Evolutionary conservation across 2,888 invertebrate species (phyloP).

Genomic region (Nycteola revayana): DNA sequence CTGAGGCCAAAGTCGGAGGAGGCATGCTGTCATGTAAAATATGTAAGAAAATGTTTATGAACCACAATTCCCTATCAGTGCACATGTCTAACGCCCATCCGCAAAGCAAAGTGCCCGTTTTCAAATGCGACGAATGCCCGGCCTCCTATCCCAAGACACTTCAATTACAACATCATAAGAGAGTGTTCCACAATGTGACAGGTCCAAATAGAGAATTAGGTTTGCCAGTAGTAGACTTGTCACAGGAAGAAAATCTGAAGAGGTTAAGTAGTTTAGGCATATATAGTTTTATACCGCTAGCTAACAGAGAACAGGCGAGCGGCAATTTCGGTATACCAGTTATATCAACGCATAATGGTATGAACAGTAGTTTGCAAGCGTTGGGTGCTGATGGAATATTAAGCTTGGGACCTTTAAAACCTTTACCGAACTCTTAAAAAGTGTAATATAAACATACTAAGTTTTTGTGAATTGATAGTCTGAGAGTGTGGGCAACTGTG

Average conservation of each 20-base stretch:
- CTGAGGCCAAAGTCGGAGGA: slow-evolving; percentile 66
- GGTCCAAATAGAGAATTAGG: slow-evolving; percentile 83
- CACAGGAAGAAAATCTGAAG: slow-evolving; percentile 84
- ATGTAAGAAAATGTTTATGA: slow-evolving; percentile 75
- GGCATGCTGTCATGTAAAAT: slow-evolving; percentile 66
- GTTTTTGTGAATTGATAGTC: slow-evolving; percentile 3
- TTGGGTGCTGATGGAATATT: slow-evolving; percentile 87
- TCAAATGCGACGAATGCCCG: slow-evolving; percentile 86
- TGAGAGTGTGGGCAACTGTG: slow-evolving; percentile 19
- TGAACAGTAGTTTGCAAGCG: slow-evolving; percentile 81
- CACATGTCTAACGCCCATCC: slow-evolving; percentile 70
- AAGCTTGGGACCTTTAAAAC: slow-evolving; percentile 87
- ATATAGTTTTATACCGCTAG: slow-evolving; percentile 88
- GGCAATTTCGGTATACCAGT: slow-evolving; percentile 88
- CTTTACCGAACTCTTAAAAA: slow-evolving; percentile 68
- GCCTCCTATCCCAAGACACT: slow-evolving; percentile 87
- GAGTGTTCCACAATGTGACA: slow-evolving; percentile 70
- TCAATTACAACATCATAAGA: slow-evolving; percentile 84
- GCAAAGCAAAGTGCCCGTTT: slow-evolving; percentile 62
- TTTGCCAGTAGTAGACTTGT: slow-evolving; percentile 87
- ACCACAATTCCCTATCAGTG: slow-evolving; percentile 56
- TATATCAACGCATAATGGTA: slow-evolving; percentile 84
- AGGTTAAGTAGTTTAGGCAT: slow-evolving; percentile 86
- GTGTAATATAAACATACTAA: neutral
- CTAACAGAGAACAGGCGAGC: slow-evolving; percentile 82